Base-by-base conservation (phyloP, 2,797 vertebrate genomes). In the Chrosomus eos region DNA sequence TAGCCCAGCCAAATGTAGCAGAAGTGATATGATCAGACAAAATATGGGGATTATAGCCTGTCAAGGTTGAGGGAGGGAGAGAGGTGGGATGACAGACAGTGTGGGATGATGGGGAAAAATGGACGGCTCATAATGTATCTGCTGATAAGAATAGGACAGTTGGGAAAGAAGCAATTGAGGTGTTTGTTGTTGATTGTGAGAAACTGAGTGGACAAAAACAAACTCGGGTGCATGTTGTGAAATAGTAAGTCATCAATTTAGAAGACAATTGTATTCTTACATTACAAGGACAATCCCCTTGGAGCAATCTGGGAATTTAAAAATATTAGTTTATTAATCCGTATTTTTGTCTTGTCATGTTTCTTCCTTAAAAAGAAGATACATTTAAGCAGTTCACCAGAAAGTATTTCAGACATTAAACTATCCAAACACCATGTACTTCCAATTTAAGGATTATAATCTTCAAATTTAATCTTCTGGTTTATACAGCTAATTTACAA, bases 21-120 rank as follows among this genome's bases (percentile, higher is more conserved):
- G 88, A 84, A 86, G 85, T 79, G 53, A 81, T 83, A 78, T 11
- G 64, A 67, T 83, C 71, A 36, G 66, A 85, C 74, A 86, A 85
- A 89, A 88, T 80, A 82, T 87, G 84, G 58, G 87, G 82, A 86
- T 87, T 86, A 81, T 85, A 45, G 81, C 81, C 55, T 76, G 70
- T 86, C 76, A 84, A 72, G 48, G 75, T 60, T 62, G 38, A 33
- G 51, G 58, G 76, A 67, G 48, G 71, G 55, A 78, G 23, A 72
- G 31, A 79, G 66, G 31, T 53, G 51, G 40, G 28, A 23, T 53
- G 62, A 75, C 23, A 76, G 62, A 84, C 28, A 73, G 72, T 43
- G 60, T 82, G 28, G 33, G n/a, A 67, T 53, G 70, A 80, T 66
- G 68, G 79, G 81, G 72, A 28, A 21, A 87, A 76, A 67, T 23